Evolutionary conservation across 1,140 invertebrate genomes (phyloP).

Genomic region (Hypothenemus hampei): DNA sequence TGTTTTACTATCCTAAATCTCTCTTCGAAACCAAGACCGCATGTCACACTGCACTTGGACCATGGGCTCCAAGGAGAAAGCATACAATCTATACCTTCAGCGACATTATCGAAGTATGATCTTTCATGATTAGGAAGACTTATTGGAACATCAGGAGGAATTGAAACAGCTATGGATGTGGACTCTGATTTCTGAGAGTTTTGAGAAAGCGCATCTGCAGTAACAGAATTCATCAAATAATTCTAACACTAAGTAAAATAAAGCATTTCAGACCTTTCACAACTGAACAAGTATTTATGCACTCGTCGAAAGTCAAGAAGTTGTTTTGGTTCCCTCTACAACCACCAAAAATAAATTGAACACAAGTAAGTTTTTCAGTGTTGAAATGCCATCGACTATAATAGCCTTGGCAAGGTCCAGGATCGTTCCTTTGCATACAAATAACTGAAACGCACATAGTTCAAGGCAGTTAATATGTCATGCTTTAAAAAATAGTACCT

Average conservation of each 20-base stretch:
- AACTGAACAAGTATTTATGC: constrained; percentile 63
- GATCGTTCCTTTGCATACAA: constrained; percentile 66
- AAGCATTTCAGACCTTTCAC: constrained; percentile 47
- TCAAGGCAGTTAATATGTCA: neutral
- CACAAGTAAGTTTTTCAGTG: constrained; percentile 63
- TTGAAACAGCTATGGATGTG: neutral
- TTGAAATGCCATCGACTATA: constrained; percentile 83
- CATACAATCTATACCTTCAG: constrained; percentile 53
- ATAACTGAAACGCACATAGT: constrained; percentile 53
- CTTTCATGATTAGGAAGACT: constrained; percentile 5
- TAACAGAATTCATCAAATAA: too few species aligned
- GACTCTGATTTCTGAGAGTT: neutral
- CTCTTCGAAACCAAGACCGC: constrained; percentile 59
- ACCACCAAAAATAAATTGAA: constrained; percentile 81
- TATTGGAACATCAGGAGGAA: constrained; percentile 5
- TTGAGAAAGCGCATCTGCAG: constrained; percentile 31
- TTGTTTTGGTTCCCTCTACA: constrained; percentile 88
- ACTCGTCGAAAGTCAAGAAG: constrained; percentile 74
- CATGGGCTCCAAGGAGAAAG: constrained; percentile 70
- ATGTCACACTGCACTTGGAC: constrained; percentile 67
- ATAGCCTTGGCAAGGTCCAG: constrained; percentile 76
- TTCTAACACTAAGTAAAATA: too few species aligned
- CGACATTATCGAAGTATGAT: neutral
- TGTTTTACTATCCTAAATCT: constrained; percentile 58
- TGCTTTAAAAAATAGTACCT: constrained; percentile 48